A percentile compares a stretch with the other conserved stretches of the same genome.
These are phyloP conservation scores for Herpetotheres cachinnans DNA, from an alignment of 2,113 vertebrate species.

Conservation along the genomic window DNA sequence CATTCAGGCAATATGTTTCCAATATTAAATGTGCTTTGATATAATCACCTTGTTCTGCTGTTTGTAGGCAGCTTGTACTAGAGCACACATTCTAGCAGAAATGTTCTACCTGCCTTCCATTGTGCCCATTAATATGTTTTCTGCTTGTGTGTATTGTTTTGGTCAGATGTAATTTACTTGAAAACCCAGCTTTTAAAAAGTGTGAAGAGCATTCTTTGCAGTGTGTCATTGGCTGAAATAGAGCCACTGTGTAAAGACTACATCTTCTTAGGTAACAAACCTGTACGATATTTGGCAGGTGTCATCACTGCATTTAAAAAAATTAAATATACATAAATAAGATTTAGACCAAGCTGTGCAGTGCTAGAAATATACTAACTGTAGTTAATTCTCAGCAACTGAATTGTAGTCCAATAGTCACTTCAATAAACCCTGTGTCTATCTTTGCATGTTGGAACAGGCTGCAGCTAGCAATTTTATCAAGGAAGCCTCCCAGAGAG, in stretches of 20 bases:
- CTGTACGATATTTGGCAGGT: neutral
- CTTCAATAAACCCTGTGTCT: neutral
- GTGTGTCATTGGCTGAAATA: neutral
- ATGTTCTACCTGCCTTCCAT: neutral
- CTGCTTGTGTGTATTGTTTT: neutral
- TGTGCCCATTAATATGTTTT: neutral
- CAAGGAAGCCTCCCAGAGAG: neutral
- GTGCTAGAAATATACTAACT: neutral
- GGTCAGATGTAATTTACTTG: neutral
- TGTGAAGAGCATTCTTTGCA: neutral
- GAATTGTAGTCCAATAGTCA: no score
- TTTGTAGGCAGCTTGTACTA: neutral
- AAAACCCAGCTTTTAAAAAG: neutral
- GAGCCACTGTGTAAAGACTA: neutral
- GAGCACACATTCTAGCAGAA: neutral
- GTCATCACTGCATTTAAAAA: neutral
- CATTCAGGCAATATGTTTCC: neutral
- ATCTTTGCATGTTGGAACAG: neutral
- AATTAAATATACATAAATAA: no score
- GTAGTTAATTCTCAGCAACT: neutral
- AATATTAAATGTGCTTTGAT: neutral
- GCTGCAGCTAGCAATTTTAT: neutral
- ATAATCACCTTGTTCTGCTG: neutral
- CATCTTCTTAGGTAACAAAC: neutral
- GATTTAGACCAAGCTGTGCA: neutral